phyloP scores from a whole-genome alignment of 2,113 vertebrate species.

The Aythya baeri region DNA sequence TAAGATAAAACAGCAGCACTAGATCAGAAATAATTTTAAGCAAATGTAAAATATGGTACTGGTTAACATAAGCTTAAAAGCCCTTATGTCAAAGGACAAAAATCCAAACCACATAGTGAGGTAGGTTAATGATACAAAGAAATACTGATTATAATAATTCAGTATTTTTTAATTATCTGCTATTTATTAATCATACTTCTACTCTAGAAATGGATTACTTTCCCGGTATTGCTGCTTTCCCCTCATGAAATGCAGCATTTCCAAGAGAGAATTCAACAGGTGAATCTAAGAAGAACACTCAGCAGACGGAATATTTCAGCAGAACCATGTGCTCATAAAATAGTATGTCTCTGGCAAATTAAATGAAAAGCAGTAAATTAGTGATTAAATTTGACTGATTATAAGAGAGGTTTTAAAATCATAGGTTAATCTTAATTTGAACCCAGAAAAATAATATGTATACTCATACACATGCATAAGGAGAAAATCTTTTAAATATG shows the following conservation, averaged over 20 bases:
- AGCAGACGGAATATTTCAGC: background rate
- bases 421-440: background rate
- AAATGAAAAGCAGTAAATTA: background rate
- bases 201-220: background rate
- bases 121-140: background rate
- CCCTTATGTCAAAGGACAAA: background rate
- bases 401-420: background rate
- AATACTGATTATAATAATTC: background rate
- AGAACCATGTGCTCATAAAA: background rate
- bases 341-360: background rate
- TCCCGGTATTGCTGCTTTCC: background rate
- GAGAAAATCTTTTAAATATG: background rate
- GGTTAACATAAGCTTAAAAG: background rate
- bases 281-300: background rate
- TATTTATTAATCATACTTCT: background rate
- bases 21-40: constrained; percentile 1
- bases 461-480: background rate
- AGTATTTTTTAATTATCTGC: background rate
- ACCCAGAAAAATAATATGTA: background rate
- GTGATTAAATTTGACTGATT: background rate
- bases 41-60: background rate
- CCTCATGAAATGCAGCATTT: background rate
- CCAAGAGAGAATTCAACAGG: background rate
- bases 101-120: background rate
- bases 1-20: background rate